phyloP scores from a whole-genome alignment of 1,140 invertebrate genomes.

The Trypoxylus dichotomus region DNA sequence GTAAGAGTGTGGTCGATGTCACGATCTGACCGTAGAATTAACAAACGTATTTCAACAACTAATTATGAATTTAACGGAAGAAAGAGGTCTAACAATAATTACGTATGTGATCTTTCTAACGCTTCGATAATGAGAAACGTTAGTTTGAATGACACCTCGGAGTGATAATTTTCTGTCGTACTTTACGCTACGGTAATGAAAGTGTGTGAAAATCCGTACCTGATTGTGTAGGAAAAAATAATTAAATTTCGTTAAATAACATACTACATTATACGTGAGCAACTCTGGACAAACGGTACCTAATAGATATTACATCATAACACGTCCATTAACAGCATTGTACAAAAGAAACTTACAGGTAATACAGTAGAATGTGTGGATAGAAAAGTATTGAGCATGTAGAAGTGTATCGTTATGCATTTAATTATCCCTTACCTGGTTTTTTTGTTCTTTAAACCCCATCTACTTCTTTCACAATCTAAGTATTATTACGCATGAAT shows the following conservation, averaged over 20 bases:
- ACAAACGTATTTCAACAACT: slow-evolving; percentile 10
- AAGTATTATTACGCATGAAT: background rate
- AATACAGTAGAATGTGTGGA: too few species aligned
- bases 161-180: background rate
- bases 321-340: too few species aligned
- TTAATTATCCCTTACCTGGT: background rate
- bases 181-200: background rate
- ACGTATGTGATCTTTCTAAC: background rate
- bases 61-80: background rate
- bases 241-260: slow-evolving; percentile 19
- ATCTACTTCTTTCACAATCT: slow-evolving; percentile 1
- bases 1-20: background rate
- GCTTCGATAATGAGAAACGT: slow-evolving; percentile 13
- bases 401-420: background rate
- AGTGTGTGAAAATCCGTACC: background rate
- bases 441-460: background rate
- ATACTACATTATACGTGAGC: background rate
- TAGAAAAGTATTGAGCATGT: too few species aligned
- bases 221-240: background rate
- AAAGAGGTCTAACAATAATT: background rate
- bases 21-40: slow-evolving; percentile 1
- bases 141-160: background rate
- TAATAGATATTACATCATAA: background rate
- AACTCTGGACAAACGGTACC: background rate
- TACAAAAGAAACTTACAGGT: too few species aligned